Conservation (phyloP, 2,888 invertebrate genomes). For the Acronicta alni region DNA sequence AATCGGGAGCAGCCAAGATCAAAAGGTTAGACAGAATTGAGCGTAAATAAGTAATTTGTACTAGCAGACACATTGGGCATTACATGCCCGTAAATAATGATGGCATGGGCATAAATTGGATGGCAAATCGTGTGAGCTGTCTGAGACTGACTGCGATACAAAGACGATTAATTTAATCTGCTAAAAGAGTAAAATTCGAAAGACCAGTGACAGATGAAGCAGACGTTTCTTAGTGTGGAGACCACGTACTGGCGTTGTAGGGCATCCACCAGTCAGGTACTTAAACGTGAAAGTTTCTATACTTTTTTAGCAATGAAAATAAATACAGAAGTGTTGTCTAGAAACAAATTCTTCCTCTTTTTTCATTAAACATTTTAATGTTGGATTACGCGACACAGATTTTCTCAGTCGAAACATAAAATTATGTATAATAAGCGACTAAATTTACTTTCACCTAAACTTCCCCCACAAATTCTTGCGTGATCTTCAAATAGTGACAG, state of each 20-base stretch:
- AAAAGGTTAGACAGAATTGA: conserved; percentile 34
- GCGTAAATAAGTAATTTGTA: conserved; percentile 47
- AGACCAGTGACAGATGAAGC: too few species aligned
- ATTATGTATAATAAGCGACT: background rate
- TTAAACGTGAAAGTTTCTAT: too few species aligned
- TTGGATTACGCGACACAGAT: too few species aligned
- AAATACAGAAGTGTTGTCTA: too few species aligned
- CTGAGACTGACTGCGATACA: conserved; percentile 10
- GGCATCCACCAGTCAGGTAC: too few species aligned
- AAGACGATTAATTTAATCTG: background rate
- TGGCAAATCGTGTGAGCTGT: conserved; percentile 21
- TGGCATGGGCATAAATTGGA: conserved; percentile 22
- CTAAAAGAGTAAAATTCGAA: background rate
- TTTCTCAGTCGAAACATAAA: too few species aligned
- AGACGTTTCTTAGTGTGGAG: too few species aligned
- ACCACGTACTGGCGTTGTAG: too few species aligned
- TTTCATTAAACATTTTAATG: too few species aligned
- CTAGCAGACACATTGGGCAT: conserved; percentile 32
- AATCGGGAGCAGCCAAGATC: conserved; percentile 20
- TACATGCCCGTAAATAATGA: conserved; percentile 22
- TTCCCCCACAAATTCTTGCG: conserved; percentile 8
- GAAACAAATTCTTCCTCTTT: too few species aligned
- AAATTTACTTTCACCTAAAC: background rate
- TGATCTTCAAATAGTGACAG: conserved; percentile 31
- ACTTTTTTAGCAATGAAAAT: too few species aligned